Evolutionary conservation across 2,888 invertebrate species (phyloP).

Genomic region (Camponotus fellah): DNA sequence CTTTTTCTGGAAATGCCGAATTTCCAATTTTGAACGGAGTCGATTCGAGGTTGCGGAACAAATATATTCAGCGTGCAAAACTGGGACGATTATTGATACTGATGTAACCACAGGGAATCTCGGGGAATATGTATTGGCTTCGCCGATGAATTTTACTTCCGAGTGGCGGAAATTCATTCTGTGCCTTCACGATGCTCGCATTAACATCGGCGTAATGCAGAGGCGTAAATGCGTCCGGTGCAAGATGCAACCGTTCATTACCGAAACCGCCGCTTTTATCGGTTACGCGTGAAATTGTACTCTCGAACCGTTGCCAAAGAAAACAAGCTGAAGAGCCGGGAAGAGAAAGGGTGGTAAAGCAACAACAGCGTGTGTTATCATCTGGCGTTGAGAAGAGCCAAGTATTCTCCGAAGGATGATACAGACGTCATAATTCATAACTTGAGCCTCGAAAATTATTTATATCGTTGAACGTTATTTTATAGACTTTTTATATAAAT

Average conservation of each 20-base stretch:
- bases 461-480: neutral
- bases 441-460: conserved; percentile 30
- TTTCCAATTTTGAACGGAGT: conserved; percentile 32
- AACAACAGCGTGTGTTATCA: conserved; percentile 67
- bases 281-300: conserved; percentile 79
- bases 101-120: conserved; percentile 29
- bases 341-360: conserved; percentile 55
- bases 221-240: conserved; percentile 68
- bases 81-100: conserved; percentile 34
- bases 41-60: conserved; percentile 33
- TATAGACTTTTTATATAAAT: neutral
- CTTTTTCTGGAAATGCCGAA: neutral
- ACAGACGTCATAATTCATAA: conserved; percentile 67
- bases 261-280: conserved; percentile 79
- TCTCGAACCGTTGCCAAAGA: conserved; percentile 68
- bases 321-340: conserved; percentile 67
- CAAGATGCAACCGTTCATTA: conserved; percentile 76
- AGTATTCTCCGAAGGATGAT: conserved; percentile 77
- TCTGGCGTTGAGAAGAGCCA: conserved; percentile 73
- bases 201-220: conserved; percentile 40
- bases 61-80: conserved; percentile 42
- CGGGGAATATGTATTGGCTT: conserved; percentile 32
- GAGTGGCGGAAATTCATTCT: conserved; percentile 71
- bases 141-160: conserved; percentile 73
- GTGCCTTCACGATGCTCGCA: conserved; percentile 33